Conservation (phyloP, 2,888 invertebrate species). For the Furcula furcula region DNA sequence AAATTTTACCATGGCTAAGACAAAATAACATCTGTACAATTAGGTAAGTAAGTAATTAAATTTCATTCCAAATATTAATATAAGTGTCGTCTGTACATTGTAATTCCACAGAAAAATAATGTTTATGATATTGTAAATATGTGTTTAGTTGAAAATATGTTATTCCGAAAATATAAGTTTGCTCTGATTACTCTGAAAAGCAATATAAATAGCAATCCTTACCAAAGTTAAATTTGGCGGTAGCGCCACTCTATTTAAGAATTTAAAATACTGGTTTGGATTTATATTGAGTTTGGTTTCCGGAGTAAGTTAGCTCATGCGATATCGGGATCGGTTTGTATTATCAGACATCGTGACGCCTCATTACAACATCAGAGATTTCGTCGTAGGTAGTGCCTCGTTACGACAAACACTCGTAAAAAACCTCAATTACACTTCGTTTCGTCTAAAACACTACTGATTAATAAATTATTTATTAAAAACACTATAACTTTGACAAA, state of each 20-base stretch:
- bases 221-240: too few relatives aligned
- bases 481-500: slow-evolving; percentile 62
- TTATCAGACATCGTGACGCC: not conserved
- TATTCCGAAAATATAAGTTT: slow-evolving; percentile 51
- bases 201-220: too few relatives aligned
- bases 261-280: too few relatives aligned
- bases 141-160: slow-evolving; percentile 29
- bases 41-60: slow-evolving; percentile 29
- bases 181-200: too few relatives aligned
- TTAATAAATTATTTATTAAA: slow-evolving; percentile 44
- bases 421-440: slow-evolving; percentile 54
- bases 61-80: slow-evolving; percentile 28
- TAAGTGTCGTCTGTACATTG: slow-evolving; percentile 14
- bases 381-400: slow-evolving; percentile 10
- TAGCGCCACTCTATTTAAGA: too few relatives aligned
- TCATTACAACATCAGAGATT: slow-evolving; percentile 3
- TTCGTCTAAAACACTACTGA: slow-evolving; percentile 46
- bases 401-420: slow-evolving; percentile 27
- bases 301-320: too few relatives aligned
- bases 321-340: too few relatives aligned
- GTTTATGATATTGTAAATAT: slow-evolving; percentile 36
- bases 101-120: slow-evolving; percentile 40
- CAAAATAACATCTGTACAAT: slow-evolving; percentile 35
- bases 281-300: too few relatives aligned
- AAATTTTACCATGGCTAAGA: slow-evolving; percentile 35